Base-by-base conservation (phyloP, 2,888 invertebrate genomes). In the Eledona agricola region DNA sequence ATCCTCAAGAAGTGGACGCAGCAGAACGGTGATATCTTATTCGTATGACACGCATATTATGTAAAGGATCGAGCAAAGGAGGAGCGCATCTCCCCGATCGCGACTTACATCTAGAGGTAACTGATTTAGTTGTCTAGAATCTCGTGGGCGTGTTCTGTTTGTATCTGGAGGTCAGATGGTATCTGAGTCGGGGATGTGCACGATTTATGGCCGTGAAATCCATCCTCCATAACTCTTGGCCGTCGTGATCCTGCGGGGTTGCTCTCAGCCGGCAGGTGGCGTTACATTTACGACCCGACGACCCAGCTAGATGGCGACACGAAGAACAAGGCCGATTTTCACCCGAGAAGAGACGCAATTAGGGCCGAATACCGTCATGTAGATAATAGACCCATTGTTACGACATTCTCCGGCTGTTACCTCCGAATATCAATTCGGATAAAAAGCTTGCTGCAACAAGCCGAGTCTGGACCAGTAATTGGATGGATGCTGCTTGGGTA, bases 81-180 rank as follows among this genome's bases (percentile, higher is more conserved):
- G n/a, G n/a, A n/a, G 57, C 62, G 69, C 69, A 71, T 70, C 69
- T 70, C 69, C 15, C 40, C 51, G 42, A 45, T 45, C 40, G 25
- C 22, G 32, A 19, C 42, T 42, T 47, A 53, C 65, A 65, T 66
- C 68, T 64, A 67, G 64, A 66, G 65, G 65, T 71, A 72, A 73
- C 72, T 76, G 76, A 76, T 76, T 76, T 76, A 76, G 76, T 75
- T 75, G 76, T 76, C 74, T 76, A 73, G 76, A 69, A 66, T 66
- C 65, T 71, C 68, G 74, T 76, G 73, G 76, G 76, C 76, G 75
- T 73, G 70, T 72, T 67, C 71, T 74, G 74, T 75, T 74, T 72
- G 74, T 74, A 73, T 74, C 70, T 70, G 62, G 69, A 69, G 71
- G 71, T 71, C 70, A 71, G 71, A 71, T 71, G 58, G 47, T 69